phyloP scores from a whole-genome alignment of 2,113 vertebrate species.

The Campylorhamphus procurvoides region DNA sequence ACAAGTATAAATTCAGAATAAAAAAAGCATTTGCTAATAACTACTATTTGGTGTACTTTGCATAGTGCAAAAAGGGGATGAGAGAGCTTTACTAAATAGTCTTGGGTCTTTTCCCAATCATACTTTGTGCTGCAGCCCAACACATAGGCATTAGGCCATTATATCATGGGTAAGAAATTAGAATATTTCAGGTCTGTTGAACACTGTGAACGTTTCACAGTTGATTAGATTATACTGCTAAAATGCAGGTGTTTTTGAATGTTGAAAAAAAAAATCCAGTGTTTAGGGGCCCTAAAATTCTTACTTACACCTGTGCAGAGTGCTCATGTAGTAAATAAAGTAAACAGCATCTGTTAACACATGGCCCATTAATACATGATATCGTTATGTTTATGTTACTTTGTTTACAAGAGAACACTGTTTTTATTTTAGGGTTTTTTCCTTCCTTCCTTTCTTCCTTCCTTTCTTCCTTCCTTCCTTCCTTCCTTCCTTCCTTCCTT shows the following conservation, averaged over 20 bases:
- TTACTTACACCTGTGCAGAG: background rate
- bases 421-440: fast-evolving
- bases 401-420: background rate
- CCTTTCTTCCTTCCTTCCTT: too few relatives aligned
- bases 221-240: conserved; percentile 17
- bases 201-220: conserved; percentile 19
- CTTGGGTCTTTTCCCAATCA: background rate
- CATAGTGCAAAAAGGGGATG: background rate
- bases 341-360: background rate
- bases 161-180: background rate
- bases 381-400: background rate
- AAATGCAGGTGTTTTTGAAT: background rate
- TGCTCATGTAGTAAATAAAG: conserved; percentile 8
- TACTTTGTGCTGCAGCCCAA: background rate
- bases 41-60: background rate
- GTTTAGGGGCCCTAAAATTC: conserved; percentile 12
- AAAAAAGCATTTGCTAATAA: background rate
- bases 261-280: background rate
- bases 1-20: background rate
- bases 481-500: background rate
- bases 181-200: conserved; percentile 43
- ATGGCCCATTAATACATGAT: background rate
- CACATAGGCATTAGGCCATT: background rate
- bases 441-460: background rate
- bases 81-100: background rate